A percentile compares a stretch with the other conserved stretches of the same genome.
Evolutionary conservation across 2,113 vertebrate genomes (phyloP).

Genomic region (Mastomys natalensis): DNA sequence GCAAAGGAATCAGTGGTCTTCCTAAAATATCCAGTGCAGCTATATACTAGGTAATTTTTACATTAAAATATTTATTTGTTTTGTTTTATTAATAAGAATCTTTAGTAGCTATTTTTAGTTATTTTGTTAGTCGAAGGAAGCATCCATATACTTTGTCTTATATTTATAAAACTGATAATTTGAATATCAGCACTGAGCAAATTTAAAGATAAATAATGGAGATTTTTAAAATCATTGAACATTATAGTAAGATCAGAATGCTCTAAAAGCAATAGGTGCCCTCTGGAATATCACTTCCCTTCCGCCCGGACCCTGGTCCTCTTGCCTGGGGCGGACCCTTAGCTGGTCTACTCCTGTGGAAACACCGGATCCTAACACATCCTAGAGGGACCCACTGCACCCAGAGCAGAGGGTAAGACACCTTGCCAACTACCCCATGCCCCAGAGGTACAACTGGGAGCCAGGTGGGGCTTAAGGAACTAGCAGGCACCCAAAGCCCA

Average conservation of each 20-base stretch:
- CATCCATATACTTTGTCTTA: not conserved
- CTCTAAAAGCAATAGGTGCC: constrained; percentile 16
- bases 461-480: too few relatives aligned
- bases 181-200: constrained; percentile 2
- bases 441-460: too few relatives aligned
- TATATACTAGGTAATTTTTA: not conserved
- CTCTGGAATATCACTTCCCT: too few relatives aligned
- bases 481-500: too few relatives aligned
- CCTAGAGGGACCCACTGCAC: too few relatives aligned
- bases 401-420: too few relatives aligned
- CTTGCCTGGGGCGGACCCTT: too few relatives aligned
- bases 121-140: constrained; percentile 20
- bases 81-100: not conserved
- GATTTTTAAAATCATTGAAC: not conserved
- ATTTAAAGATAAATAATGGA: constrained; percentile 36
- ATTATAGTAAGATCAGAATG: not conserved
- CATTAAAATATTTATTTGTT: not conserved
- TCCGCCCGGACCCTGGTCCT: too few relatives aligned
- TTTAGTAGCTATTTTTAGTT: not conserved
- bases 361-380: too few relatives aligned
- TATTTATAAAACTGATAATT: constrained; percentile 37
- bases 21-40: not conserved
- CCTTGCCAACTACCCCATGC: too few relatives aligned
- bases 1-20: not conserved
- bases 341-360: too few relatives aligned